A percentile compares a stretch with the other conserved stretches of the same genome.
Conservation (phyloP, 2,113 vertebrate species). For the Neolamprologus caudopunctatus region DNA sequence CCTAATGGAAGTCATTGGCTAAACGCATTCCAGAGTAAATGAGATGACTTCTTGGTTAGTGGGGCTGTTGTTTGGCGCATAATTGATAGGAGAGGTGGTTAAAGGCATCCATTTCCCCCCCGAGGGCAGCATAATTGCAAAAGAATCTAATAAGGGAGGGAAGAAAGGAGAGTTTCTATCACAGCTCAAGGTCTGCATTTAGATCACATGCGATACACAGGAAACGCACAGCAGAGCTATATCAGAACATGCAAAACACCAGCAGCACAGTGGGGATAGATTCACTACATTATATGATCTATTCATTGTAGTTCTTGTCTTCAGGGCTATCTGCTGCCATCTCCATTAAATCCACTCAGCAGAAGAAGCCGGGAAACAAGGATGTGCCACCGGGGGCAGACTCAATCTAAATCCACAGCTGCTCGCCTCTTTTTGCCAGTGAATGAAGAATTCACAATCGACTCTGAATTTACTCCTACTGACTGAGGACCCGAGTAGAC, state of each 20-base stretch:
- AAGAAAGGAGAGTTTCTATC: conserved; percentile 11
- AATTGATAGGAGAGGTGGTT: conserved; percentile 67
- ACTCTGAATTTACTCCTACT: conserved; percentile 5
- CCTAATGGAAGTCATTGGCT: conserved; percentile 66
- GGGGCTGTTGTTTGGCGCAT: conserved; percentile 54
- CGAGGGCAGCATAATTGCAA: conserved; percentile 51
- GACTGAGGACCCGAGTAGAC: not conserved
- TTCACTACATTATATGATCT: not conserved
- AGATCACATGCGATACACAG: conserved; percentile 1
- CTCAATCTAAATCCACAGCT: conserved; percentile 43
- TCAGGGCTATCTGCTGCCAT: conserved; percentile 10
- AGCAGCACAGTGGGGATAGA: not conserved
- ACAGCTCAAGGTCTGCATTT: conserved; percentile 22
- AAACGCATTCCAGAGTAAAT: conserved; percentile 61
- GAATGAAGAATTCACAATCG: conserved; percentile 26
- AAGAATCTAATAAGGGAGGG: conserved; percentile 47
- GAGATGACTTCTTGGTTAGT: conserved; percentile 60
- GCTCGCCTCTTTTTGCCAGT: conserved; percentile 27
- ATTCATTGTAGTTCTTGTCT: conserved; percentile 19
- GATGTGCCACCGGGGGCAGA: conserved; percentile 11
- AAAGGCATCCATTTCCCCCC: conserved; percentile 49
- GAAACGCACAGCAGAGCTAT: not conserved
- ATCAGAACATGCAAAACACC: not conserved
- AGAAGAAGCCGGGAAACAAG: conserved; percentile 20
- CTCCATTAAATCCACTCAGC: conserved; percentile 24